Evolutionary conservation across 2,888 invertebrate genomes (phyloP).

Genomic region (Dichetophora obliterata): DNA sequence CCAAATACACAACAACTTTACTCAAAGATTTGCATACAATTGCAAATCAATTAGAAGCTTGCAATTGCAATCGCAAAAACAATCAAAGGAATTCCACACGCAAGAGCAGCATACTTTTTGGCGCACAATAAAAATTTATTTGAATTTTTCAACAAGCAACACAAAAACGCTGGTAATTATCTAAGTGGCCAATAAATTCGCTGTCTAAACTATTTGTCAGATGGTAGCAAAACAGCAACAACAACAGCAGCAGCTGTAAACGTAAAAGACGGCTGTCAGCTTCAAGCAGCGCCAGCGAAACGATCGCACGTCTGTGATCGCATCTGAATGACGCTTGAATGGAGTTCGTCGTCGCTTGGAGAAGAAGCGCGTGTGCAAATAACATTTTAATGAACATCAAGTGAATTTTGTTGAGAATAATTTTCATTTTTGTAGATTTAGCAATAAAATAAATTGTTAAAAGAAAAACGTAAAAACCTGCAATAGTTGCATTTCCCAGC

Average conservation of each 20-base stretch:
- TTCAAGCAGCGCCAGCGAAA: conserved; percentile 14
- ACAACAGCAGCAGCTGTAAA: conserved; percentile 44
- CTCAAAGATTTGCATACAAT: conserved; percentile 55
- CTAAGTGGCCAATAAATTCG: conserved; percentile 70
- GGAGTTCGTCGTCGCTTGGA: not conserved
- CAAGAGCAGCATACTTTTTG: conserved; percentile 29
- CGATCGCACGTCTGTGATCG: conserved; percentile 1
- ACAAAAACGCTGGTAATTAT: conserved; percentile 58
- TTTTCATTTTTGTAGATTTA: conserved; percentile 14
- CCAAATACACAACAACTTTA: conserved; percentile 30
- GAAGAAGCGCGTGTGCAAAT: not conserved
- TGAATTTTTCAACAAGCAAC: not conserved
- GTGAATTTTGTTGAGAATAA: too few species aligned
- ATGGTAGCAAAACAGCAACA: conserved; percentile 41
- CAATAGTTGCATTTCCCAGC: not conserved
- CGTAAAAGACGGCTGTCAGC: conserved; percentile 19
- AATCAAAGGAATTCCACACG: conserved; percentile 26
- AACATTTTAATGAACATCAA: conserved; percentile 18
- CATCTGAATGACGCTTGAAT: conserved; percentile 25
- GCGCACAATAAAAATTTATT: conserved; percentile 2
- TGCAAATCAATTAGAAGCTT: conserved; percentile 51
- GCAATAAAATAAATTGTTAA: conserved; percentile 10
- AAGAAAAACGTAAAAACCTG: not conserved
- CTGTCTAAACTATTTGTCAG: conserved; percentile 70
- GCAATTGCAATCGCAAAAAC: conserved; percentile 1